Base-by-base conservation (phyloP, 2,888 invertebrate species). In the Alviniconcha strummeri region DNA sequence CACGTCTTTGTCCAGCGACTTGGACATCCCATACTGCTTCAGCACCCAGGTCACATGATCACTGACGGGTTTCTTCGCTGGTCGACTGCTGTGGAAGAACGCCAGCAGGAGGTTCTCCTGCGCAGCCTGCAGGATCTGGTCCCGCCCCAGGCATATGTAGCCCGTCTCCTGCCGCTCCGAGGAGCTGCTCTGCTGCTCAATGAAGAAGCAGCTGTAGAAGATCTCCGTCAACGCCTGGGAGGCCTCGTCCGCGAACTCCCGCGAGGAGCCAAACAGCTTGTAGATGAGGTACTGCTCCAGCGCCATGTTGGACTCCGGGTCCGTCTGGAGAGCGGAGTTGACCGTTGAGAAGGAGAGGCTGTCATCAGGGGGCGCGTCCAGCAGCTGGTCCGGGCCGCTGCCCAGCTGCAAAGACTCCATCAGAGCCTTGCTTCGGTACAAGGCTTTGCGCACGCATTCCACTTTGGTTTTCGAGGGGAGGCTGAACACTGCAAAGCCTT, bases 181-280 rank as follows among this genome's bases (percentile, higher is more conserved):
- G 56, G 84, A 84, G 78, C 86, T 89, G 79, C 90, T 88, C 52
- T 90, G 88, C 88, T 92, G 92, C 60, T 92, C 92, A 36, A 91
- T 89, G 75, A 93, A 91, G 85, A 92, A 93, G 88, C 93, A 93
- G 86, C 93, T 93, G 85, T 92, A 92, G 86, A 93, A 93, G 13
- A 93, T 91, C 81, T 93, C 93, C 1, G 92, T 93, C 57, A 93
- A 85, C 6, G 92, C 92, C 56, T 91, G 89, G 13, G 90, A 88
- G 7, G 92, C 92, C 0, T 78, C 72, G 17, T 91, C 90, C 9
- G 81, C 83, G 72, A 85, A 85, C 55, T 87, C 86, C n/a, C 74
- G 64, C 0, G 64, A 13, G 55, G 56, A 57, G 56, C 86, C 85
- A 80, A 90, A 89, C 81, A 93, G 89, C 84, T 91, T 92, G 81